Conservation (phyloP, 2,797 vertebrate species). For the Babyrousa celebensis region DNA sequence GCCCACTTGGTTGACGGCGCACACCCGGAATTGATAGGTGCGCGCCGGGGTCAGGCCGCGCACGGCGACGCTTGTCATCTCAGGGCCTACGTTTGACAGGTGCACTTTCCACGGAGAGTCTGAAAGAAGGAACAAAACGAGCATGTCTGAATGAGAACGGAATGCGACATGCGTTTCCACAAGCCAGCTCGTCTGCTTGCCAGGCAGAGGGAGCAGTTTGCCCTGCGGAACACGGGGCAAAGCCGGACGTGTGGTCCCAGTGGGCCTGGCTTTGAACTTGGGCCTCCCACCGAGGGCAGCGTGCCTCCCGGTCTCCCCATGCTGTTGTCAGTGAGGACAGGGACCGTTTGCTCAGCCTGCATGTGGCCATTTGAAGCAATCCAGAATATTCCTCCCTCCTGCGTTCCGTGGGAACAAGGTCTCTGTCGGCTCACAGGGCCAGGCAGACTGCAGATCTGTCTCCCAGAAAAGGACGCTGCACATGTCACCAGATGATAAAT, state of each 20-base stretch:
- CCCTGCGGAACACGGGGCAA: accelerated
- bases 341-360: background rate
- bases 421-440: constrained; percentile 84
- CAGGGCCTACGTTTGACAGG: constrained; percentile 94
- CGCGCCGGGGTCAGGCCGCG: constrained; percentile 96
- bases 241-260: accelerated
- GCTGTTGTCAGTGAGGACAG: background rate
- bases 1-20: constrained; percentile 98
- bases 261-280: background rate
- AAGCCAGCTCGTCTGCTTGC: background rate
- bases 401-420: constrained; percentile 64
- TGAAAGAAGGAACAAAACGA: constrained; percentile 81
- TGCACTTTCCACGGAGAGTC: constrained; percentile 99
- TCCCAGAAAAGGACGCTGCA: constrained; percentile 89
- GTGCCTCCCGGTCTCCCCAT: accelerated
- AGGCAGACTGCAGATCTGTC: constrained; percentile 87
- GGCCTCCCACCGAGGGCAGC: background rate
- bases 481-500: constrained; percentile 90
- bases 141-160: accelerated
- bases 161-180: accelerated
- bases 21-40: constrained; percentile 98
- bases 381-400: background rate
- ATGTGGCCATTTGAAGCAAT: background rate
- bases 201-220: accelerated
- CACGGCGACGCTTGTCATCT: constrained; percentile 92